Evolutionary conservation across 1,140 invertebrate genomes (phyloP), one percentile per base, ranked within the genome.

Genomic region (Nautilus pompilius): DNA sequence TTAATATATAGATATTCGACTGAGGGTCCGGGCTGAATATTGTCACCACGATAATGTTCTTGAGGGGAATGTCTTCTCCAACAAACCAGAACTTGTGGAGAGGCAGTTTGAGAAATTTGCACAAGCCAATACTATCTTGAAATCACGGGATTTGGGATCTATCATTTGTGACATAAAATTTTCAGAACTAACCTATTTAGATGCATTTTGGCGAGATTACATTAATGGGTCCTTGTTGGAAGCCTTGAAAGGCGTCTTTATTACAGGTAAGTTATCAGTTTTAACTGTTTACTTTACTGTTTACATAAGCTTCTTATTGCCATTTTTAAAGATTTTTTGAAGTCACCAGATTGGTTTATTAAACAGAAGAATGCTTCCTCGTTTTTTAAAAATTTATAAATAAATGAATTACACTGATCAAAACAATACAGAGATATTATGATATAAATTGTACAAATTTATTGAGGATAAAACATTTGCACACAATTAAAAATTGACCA

Each of bases 181-280:
- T 63, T 77, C 78, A 34, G 80, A 82, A 67, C 65, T 82, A 34
- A 79, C 78, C 8, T 80, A 81, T 63, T 61, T 82, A 30, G 81
- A 82, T 73, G 78, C 80, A 20, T 82, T 82, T 55, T 82, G 81
- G 81, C 73, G 80, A 53, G 81, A 82, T 71, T 82, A 82, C 67
- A 68, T 80, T 5, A 82, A 80, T 71, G 81, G 81, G 20, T 75
- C 79, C 20, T 71, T 82, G 33, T 59, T 80, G 41, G 78, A 82
- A 65, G 80, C 79, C 20, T 64, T 82, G 6, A 81, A 81, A 73
- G 80, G 78, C 8, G 76, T 79, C 8, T 79, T 77, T 66, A 70
- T 79, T 17, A 77, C 75, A 69, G 75, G 75, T 77, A 61, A 61
- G 51, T 60, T 17, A 49, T 24, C 20, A 20, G 10, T 49, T 49